Base-by-base conservation (phyloP, 2,113 vertebrate species). In the Xyliphius kryptos region DNA sequence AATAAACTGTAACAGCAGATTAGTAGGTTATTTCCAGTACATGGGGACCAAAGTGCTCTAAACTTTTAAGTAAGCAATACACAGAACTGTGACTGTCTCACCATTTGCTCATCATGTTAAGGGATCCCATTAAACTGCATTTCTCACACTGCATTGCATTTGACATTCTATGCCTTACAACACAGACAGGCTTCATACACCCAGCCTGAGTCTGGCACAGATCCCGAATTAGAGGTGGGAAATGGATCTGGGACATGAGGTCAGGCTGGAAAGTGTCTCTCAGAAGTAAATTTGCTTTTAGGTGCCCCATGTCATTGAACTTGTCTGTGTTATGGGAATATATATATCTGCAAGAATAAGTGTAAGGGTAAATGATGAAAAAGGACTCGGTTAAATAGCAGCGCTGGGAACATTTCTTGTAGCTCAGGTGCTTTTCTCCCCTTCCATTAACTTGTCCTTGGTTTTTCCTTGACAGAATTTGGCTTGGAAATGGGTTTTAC, bases 241-340 rank as follows among this genome's bases (percentile, higher is more conserved):
- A 75, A 79, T 82, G 74, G 77, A 79, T 82, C 78, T 72, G 73
- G 74, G 78, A 61, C 61, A 68, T 16, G 12, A 64, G 79, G 73
- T 77, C 72, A 56, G 60, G 38, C 44, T 22, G 40, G 26, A 38
- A 63, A 56, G 47, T 50, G 50, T 43, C 58, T 56, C 44, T 37
- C 17, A 4, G 22, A 20, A 63, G 38, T 61, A 61, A 41, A 66
- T 37, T 26, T n/a, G 17, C 56, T 55, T 64, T 61, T 51, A 66
- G 58, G 32, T 19, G 57, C 20, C 19, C 66, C 50, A 49, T 21
- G 56, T 67, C 40, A 67, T 50, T 3, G 12, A 15, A n/a, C 62
- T 48, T 26, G 49, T 54, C 51, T 46, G 6, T 40, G 16, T 67
- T 57, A 58, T 26, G 53, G 47, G 50, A 26, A 16, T n/a, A 9